Percentiles rank a stretch among this genome's conserved stretches.
These are phyloP conservation scores for Apteryx mantelli DNA, from an alignment of 2,113 vertebrate species.

Conservation along the genomic window DNA sequence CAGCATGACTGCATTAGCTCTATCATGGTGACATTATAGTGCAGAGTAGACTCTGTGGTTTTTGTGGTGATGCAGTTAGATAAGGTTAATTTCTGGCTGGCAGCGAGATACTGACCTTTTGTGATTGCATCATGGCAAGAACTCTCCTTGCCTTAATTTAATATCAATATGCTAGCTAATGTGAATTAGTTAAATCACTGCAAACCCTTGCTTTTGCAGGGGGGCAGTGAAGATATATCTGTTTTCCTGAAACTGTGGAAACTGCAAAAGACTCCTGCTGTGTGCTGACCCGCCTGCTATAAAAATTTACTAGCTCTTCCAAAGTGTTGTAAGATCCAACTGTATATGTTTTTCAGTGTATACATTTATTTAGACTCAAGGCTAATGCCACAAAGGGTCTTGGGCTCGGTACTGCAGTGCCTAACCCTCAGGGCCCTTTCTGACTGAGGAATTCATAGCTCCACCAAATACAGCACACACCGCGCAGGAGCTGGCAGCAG, in stretches of 20 bases:
- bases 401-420: not conserved
- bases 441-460: not conserved
- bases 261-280: not conserved
- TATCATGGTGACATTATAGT: not conserved
- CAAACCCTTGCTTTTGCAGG: not conserved
- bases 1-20: not conserved
- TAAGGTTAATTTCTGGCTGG: not conserved
- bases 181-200: not conserved
- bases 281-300: not conserved
- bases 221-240: not conserved
- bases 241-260: not conserved
- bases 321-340: not conserved
- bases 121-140: not conserved
- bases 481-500: not conserved
- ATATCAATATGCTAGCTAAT: not conserved
- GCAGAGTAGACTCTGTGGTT: not conserved
- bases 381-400: not conserved
- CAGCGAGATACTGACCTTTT: not conserved
- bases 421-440: not conserved
- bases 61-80: not conserved
- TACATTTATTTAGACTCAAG: not conserved
- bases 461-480: not conserved
- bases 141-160: not conserved
- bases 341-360: not conserved
- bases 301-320: not conserved